Evolutionary conservation across 2,113 vertebrate genomes (phyloP).

Genomic region (Mionectes macconnelli): DNA sequence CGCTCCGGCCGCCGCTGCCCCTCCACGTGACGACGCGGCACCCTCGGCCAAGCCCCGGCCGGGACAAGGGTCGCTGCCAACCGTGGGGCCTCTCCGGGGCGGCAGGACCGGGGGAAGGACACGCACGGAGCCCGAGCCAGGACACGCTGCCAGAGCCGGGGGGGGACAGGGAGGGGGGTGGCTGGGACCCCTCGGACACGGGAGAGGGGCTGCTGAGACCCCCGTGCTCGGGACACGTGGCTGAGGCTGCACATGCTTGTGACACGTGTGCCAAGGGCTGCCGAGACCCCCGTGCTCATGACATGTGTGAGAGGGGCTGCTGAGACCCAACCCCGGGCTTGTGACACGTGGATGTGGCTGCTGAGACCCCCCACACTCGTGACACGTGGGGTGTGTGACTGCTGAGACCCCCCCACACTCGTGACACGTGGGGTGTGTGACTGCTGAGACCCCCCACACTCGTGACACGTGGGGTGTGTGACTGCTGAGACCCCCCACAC

Average conservation of each 20-base stretch:
- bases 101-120: neutral
- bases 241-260: no score
- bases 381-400: no score
- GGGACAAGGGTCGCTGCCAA: conserved; percentile 23
- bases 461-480: no score
- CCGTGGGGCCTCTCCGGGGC: neutral
- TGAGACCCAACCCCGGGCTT: neutral
- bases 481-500: neutral
- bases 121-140: neutral
- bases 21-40: neutral
- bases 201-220: neutral
- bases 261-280: neutral
- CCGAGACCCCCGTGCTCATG: neutral
- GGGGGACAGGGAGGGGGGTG: neutral
- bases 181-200: neutral
- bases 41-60: neutral
- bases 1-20: neutral
- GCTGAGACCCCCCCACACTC: neutral
- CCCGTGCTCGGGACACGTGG: no score
- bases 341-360: neutral
- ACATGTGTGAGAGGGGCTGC: neutral
- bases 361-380: no score
- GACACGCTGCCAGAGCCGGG: neutral
- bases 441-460: no score
- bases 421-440: no score